Conservation (phyloP, 2,888 invertebrate species). For the Crossocerus cetratus region DNA sequence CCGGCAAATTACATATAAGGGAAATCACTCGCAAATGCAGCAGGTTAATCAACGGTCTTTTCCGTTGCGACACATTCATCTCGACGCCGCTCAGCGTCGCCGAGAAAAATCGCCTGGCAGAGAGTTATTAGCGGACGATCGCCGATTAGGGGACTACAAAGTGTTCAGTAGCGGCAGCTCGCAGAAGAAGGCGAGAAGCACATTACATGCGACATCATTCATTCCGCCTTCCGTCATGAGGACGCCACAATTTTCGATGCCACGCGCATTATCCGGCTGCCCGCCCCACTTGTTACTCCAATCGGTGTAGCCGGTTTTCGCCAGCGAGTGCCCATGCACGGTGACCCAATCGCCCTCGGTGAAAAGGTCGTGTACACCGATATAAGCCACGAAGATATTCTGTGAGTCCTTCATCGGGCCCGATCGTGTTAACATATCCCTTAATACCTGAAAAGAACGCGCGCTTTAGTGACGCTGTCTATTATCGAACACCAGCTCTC, state of each 20-base stretch:
- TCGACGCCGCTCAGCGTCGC: no score
- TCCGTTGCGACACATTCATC: no score
- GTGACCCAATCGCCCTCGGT: conserved; percentile 72
- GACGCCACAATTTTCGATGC: conserved; percentile 61
- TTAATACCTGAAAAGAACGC: conserved; percentile 23
- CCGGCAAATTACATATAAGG: no score
- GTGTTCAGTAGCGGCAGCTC: conserved; percentile 58
- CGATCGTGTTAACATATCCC: conserved; percentile 49
- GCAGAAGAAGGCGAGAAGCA: conserved; percentile 70
- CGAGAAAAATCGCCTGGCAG: not conserved
- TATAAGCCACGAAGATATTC: conserved; percentile 60
- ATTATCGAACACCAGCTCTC: no score
- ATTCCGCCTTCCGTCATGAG: conserved; percentile 67
- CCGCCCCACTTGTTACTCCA: conserved; percentile 72
- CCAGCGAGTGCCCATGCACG: conserved; percentile 68
- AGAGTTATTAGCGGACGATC: conserved; percentile 1
- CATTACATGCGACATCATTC: conserved; percentile 70
- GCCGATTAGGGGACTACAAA: conserved; percentile 5
- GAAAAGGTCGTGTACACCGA: conserved; percentile 62
- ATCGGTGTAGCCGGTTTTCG: conserved; percentile 68
- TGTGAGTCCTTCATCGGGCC: conserved; percentile 60
- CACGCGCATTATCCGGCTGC: conserved; percentile 70
- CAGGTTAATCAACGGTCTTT: no score
- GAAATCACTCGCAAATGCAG: no score
- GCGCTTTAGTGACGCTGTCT: no score